Evolutionary conservation across 35 echinoderm and acorn worm genomes (phyloP).

Genomic region (Ptychodera flava): DNA sequence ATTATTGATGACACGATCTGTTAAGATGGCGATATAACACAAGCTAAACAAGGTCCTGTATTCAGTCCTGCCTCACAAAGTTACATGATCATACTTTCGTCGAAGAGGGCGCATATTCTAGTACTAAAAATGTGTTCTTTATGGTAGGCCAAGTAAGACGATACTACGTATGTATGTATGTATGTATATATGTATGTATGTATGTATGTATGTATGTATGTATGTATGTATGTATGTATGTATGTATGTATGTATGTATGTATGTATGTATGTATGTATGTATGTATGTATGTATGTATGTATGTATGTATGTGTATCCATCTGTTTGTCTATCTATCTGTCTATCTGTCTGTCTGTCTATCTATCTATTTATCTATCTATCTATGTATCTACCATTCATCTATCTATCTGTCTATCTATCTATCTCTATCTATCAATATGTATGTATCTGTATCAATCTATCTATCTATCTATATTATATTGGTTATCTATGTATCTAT

Average conservation of each 20-base stretch:
- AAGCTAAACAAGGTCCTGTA: too few species aligned
- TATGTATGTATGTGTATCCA: neutral
- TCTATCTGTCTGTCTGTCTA: neutral
- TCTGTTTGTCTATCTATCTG: neutral
- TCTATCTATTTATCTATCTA: neutral
- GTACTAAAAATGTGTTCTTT: too few species aligned
- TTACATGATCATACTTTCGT: too few species aligned
- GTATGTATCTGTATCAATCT: too few species aligned
- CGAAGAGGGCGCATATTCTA: too few species aligned
- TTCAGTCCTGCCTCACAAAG: too few species aligned
- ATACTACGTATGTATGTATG: too few species aligned
- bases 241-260: neutral
- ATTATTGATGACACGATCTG: too few species aligned
- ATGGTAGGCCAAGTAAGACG: too few species aligned
- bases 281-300: slow-evolving; percentile 2
- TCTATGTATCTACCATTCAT: neutral
- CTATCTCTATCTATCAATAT: neutral
- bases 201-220: neutral
- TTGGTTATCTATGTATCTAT: too few species aligned
- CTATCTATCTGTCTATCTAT: neutral
- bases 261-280: slow-evolving; percentile 2
- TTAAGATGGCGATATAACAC: too few species aligned
- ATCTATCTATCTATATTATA: too few species aligned
- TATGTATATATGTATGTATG: neutral
- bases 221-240: neutral